These are phyloP conservation scores for Poeciliopsis retropinna DNA, from an alignment of 2,113 vertebrate genomes.

Conservation along the genomic window DNA sequence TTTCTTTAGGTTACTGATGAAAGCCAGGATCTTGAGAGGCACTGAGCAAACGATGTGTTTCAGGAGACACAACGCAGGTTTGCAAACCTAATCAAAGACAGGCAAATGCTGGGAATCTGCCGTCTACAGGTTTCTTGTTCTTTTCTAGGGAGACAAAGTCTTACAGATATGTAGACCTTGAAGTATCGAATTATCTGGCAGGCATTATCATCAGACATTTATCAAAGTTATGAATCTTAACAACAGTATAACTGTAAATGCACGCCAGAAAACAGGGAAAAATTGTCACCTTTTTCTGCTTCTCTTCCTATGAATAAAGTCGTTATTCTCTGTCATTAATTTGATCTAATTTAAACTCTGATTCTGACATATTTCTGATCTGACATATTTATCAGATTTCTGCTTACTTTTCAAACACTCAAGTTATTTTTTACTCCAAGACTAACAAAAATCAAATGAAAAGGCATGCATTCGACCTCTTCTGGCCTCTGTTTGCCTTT, in stretches of 20 bases:
- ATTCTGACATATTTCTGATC: background rate
- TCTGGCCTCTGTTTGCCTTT: background rate
- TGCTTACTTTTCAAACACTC: background rate
- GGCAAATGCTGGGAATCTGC: background rate
- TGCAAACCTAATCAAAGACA: too few species aligned
- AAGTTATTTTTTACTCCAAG: background rate
- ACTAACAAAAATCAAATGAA: background rate
- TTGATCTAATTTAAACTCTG: background rate
- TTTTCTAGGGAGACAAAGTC: slow-evolving; percentile 21
- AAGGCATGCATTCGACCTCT: background rate
- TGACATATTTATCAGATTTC: background rate
- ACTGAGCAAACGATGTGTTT: background rate
- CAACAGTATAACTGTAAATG: background rate
- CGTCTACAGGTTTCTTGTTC: background rate
- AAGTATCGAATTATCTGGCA: slow-evolving; percentile 19
- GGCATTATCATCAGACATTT: slow-evolving; percentile 18
- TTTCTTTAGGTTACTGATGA: slow-evolving; percentile 21
- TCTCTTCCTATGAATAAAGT: too few species aligned
- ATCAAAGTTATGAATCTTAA: background rate
- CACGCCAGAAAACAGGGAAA: background rate
- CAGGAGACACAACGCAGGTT: background rate
- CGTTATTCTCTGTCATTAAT: background rate
- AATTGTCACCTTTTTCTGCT: too few species aligned
- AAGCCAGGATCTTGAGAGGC: background rate
- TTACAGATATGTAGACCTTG: background rate